phyloP scores from a whole-genome alignment of 2,888 invertebrate species.

The Pollenia griseotomentosa region DNA sequence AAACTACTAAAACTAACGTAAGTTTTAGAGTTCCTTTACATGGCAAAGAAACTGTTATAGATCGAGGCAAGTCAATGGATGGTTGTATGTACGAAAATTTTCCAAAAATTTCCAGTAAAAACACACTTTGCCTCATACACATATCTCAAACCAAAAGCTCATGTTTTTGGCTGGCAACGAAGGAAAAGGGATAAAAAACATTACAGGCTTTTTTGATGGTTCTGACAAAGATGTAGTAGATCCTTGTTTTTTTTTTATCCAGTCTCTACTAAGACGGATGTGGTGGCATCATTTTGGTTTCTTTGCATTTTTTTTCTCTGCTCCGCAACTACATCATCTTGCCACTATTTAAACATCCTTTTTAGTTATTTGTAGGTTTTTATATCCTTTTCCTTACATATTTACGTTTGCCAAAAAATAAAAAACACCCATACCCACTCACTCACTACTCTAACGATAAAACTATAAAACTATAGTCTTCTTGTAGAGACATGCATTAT shows the following conservation, averaged over 20 bases:
- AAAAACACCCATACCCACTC: neutral
- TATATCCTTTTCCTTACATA: constrained; percentile 24
- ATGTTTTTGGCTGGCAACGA: constrained; percentile 21
- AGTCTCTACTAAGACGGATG: constrained; percentile 34
- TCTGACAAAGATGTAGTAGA: constrained; percentile 33
- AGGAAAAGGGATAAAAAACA: neutral
- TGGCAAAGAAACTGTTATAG: constrained; percentile 6
- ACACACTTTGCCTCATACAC: neutral
- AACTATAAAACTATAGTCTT: constrained; percentile 15
- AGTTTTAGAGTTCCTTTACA: neutral
- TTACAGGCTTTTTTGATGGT: constrained; percentile 15
- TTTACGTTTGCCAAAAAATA: constrained; percentile 37
- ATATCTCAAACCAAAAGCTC: neutral
- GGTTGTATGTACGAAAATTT: constrained; percentile 18
- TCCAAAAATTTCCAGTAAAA: constrained; percentile 20
- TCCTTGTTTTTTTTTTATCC: neutral
- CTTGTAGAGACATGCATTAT: constrained; percentile 47
- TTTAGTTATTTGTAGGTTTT: constrained; percentile 3
- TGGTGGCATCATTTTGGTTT: constrained; percentile 48
- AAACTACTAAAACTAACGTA: neutral
- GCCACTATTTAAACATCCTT: constrained; percentile 29
- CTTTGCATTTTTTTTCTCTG: constrained; percentile 1
- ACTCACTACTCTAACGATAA: neutral
- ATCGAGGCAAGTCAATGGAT: neutral
- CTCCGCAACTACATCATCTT: constrained; percentile 21